A percentile compares a stretch with the other conserved stretches of the same genome.
Conservation (phyloP, 2,888 invertebrate genomes). For the Philereme vetulata region DNA sequence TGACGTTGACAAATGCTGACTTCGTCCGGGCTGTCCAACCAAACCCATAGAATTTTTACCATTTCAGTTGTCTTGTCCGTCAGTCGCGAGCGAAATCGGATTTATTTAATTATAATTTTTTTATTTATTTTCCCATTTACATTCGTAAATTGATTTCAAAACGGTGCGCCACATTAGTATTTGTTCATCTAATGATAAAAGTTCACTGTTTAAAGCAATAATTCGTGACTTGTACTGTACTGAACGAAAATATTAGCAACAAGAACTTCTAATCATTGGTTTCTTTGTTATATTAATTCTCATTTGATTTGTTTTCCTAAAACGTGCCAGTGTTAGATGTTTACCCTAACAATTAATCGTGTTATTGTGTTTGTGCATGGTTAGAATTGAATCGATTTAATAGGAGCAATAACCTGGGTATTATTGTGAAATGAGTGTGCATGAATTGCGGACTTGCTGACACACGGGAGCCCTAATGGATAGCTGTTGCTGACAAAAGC, state of each 20-base stretch:
- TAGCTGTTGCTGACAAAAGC: slow-evolving; percentile 39
- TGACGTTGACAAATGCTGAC: no score
- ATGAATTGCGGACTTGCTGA: slow-evolving; percentile 60
- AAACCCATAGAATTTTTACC: no score
- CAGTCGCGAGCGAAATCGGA: slow-evolving; percentile 40
- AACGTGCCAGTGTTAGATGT: slow-evolving; percentile 55
- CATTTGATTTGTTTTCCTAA: slow-evolving; percentile 53
- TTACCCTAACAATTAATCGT: slow-evolving; percentile 53
- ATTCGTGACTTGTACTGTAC: slow-evolving; percentile 1
- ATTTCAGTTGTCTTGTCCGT: slow-evolving; percentile 2
- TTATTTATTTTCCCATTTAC: slow-evolving; percentile 3
- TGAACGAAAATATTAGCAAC: slow-evolving; percentile 17
- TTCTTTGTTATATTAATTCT: slow-evolving; percentile 32
- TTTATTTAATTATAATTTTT: slow-evolving; percentile 34
- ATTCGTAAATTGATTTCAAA: slow-evolving; percentile 14
- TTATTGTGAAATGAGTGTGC: slow-evolving; percentile 72
- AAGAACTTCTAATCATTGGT: slow-evolving; percentile 44
- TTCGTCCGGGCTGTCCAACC: no score
- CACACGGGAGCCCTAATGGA: slow-evolving; percentile 60
- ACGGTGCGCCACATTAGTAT: slow-evolving; percentile 33
- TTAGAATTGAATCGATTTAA: slow-evolving; percentile 64
- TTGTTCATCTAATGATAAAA: neutral
- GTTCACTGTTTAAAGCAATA: slow-evolving; percentile 2
- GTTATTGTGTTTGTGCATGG: slow-evolving; percentile 53
- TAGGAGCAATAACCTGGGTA: slow-evolving; percentile 50